Conservation (phyloP, 2,888 invertebrate genomes). For the Bembecia ichneumoniformis region DNA sequence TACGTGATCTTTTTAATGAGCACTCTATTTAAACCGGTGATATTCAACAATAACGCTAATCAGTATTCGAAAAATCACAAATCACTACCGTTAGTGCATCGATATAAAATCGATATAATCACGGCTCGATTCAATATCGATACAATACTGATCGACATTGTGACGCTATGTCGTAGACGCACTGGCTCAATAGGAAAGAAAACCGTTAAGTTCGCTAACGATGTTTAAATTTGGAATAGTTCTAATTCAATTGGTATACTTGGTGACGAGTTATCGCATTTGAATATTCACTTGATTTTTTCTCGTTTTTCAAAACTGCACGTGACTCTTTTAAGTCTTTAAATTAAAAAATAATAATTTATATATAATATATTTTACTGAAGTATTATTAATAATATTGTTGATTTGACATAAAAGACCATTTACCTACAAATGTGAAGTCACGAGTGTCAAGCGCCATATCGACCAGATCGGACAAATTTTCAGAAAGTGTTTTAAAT, state of each 20-base stretch:
- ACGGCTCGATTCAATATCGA: slow-evolving; percentile 46
- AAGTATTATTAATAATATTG: too few relatives aligned
- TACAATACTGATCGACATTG: slow-evolving; percentile 53
- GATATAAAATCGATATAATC: slow-evolving; percentile 38
- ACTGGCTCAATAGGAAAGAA: slow-evolving; percentile 57
- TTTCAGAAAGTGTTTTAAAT: too few relatives aligned
- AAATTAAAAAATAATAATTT: too few relatives aligned
- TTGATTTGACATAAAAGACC: too few relatives aligned
- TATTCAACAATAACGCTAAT: slow-evolving; percentile 52
- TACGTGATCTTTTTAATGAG: slow-evolving; percentile 30
- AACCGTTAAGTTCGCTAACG: slow-evolving; percentile 52
- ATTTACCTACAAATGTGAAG: too few relatives aligned
- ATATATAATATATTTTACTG: too few relatives aligned
- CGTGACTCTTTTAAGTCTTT: too few relatives aligned
- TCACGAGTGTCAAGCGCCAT: too few relatives aligned
- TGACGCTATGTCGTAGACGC: slow-evolving; percentile 47
- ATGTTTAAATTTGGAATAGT: slow-evolving; percentile 42
- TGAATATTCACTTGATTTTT: slow-evolving; percentile 9
- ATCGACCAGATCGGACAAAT: too few relatives aligned
- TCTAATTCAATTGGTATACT: neutral
- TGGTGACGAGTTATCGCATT: neutral
- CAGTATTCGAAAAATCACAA: slow-evolving; percentile 42
- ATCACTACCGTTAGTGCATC: slow-evolving; percentile 40
- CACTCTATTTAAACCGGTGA: slow-evolving; percentile 23
- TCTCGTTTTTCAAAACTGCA: neutral